Base-by-base conservation (phyloP, 2,113 vertebrate genomes). In the Bubo bubo region DNA sequence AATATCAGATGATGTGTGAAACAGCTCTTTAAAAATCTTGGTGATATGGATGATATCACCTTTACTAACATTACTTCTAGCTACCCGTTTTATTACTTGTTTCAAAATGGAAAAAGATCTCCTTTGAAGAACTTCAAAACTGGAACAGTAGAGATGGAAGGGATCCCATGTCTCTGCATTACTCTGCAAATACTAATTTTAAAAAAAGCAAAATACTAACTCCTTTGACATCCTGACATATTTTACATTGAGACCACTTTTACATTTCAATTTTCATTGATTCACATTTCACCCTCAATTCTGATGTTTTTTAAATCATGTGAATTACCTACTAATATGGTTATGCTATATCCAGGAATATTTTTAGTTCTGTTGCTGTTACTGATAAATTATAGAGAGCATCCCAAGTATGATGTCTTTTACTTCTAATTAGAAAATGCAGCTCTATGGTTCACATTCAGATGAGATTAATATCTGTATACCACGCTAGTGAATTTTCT, bases 91-190 rank as follows among this genome's bases (percentile, higher is more conserved):
- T 96, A 95, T 97, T 96, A 79, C 66, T 86, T 82, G 59, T 71
- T 89, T 95, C 95, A 97, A 96, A 98, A 90, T 72, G 49, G 77
- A 95, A 79, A 47, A 91, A 95, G 12, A 86, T 68, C 23, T 94
- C 49, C 86, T 93, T 91, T 94, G 73, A 96, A 97, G 85, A 92
- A n/a, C 30, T 56, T 74, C 8, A 88, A 59, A 91, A 56, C 8
- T 62, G 22, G 5, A 86, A 60, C 18, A 68, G 13, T 59, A 92
- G 41, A 73, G 22, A 86, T 47, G 30, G 60, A 84, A 84, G 32
- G 39, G 63, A 47, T 70, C 5, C 19, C 7, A 34, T 35, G 7
- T 32, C 14, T 88, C 72, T 90, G 30, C 20, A 35, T 83, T 88
- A 59, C 66, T 80, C 26, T 92, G 30, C 35, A 88, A 90, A 90